phyloP scores from a whole-genome alignment of 2,797 vertebrate species.

The Chiropotes sagulatus region DNA sequence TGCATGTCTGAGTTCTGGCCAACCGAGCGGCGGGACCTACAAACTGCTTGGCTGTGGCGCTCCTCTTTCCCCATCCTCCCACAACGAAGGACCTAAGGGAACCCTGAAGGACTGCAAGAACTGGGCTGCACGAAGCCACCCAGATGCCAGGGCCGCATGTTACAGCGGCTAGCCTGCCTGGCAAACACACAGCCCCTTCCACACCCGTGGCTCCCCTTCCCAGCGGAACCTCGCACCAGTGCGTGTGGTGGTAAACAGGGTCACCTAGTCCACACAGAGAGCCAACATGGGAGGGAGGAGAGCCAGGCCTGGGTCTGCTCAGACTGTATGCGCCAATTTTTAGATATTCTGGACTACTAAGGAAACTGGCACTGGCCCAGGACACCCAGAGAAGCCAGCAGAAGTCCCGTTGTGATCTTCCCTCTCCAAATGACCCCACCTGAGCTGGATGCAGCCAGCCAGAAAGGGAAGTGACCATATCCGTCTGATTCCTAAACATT shows the following conservation, averaged over 20 bases:
- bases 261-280: neutral
- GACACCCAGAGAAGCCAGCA: neutral
- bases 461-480: neutral
- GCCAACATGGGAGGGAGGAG: neutral
- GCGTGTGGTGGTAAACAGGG: accelerated
- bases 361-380: neutral
- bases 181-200: accelerated
- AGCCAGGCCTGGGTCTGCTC: neutral
- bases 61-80: neutral
- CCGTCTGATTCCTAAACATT: neutral
- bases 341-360: neutral
- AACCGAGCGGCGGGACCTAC: neutral
- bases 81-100: neutral
- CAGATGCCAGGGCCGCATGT: neutral
- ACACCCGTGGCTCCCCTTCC: neutral
- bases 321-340: neutral
- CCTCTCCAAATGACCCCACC: neutral
- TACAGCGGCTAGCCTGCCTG: neutral
- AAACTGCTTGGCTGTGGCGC: accelerated
- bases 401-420: neutral
- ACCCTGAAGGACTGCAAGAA: neutral
- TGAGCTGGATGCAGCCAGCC: neutral
- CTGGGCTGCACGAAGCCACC: accelerated
- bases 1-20: neutral
- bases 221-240: accelerated